Base-by-base conservation (phyloP, 2,797 vertebrate species). In the Lepus oiostolus region DNA sequence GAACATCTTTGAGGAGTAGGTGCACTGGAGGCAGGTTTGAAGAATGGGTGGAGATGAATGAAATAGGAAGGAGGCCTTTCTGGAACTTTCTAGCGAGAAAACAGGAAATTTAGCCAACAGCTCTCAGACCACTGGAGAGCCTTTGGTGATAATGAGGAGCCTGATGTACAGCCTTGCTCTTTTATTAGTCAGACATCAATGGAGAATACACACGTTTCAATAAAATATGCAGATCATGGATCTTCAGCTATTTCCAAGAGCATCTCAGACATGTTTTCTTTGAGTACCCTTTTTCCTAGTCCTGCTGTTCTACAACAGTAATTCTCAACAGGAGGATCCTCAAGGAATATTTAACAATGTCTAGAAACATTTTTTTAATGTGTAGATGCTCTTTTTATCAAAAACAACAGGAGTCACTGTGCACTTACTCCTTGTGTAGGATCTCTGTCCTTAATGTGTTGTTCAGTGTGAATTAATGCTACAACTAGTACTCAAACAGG, bases 271-370 rank as follows among this genome's bases (percentile, higher is more conserved):
- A 98, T 97, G 88, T 94, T 92, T 70, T 98, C 98, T 97, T 96
- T 90, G 97, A 94, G 98, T 98, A 99, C 98, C 98, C 98, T 98
- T 99, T 98, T 98, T 98, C 98, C 98, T 98, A 98, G 97, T 94
- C 89, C 62, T 97, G 92, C 97, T 77, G 97, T 97, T 98, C 97
- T 97, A 95, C 1, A 0, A 0, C 19, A 74, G 80, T 72, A 87
- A n/a, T 88, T 95, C 67, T 82, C 24, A 63, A 26, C 19, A 30
- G 85, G 4, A 24, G 19, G 1, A 28, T 32, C 92, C 3, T 21
- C n/a, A 22, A 7, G 16, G 38, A 12, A 62, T n/a, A 30, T 50
- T 50, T 8, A 26, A 10, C 35, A 62, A 60, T 70, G 19, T 87
- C 77, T 92, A 47, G 63, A 88, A 77, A 54, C 4, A 10, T 74